A percentile compares a stretch with the other conserved stretches of the same genome.
phyloP scores from a whole-genome alignment of 1,140 invertebrate genomes.

The Rhysida immarginata region DNA sequence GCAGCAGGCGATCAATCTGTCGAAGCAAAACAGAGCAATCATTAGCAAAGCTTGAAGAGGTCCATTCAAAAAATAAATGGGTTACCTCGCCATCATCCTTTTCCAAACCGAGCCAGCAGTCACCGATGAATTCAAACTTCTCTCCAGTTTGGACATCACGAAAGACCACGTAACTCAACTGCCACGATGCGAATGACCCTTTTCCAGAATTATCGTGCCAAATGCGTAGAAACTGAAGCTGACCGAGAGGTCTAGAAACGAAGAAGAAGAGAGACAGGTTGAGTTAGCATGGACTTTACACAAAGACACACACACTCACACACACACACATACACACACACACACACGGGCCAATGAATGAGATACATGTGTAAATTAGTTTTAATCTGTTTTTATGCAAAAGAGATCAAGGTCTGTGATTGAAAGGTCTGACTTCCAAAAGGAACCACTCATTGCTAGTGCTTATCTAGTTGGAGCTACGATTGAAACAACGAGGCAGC shows the following conservation, averaged over 20 bases:
- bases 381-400: neutral
- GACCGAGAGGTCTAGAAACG: constrained; percentile 31
- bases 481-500: too few species aligned
- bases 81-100: constrained; percentile 33
- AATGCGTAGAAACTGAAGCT: constrained; percentile 35
- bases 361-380: neutral
- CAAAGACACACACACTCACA: too few species aligned
- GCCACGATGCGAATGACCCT: constrained; percentile 37
- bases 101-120: constrained; percentile 41
- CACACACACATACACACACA: neutral
- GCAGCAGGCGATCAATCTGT: constrained; percentile 37
- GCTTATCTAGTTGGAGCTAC: too few species aligned
- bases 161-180: constrained; percentile 34
- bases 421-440: too few species aligned
- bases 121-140: constrained; percentile 36
- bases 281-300: too few species aligned
- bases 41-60: neutral
- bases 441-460: too few species aligned
- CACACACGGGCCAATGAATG: neutral
- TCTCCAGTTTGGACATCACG: constrained; percentile 37
- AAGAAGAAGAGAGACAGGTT: too few species aligned
- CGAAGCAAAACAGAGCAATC: neutral
- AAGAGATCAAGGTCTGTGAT: neutral
- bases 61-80: neutral
- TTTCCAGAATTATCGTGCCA: constrained; percentile 43